Evolutionary conservation across 2,113 vertebrate species (phyloP).

Genomic region (Cynoglossus semilaevis): DNA sequence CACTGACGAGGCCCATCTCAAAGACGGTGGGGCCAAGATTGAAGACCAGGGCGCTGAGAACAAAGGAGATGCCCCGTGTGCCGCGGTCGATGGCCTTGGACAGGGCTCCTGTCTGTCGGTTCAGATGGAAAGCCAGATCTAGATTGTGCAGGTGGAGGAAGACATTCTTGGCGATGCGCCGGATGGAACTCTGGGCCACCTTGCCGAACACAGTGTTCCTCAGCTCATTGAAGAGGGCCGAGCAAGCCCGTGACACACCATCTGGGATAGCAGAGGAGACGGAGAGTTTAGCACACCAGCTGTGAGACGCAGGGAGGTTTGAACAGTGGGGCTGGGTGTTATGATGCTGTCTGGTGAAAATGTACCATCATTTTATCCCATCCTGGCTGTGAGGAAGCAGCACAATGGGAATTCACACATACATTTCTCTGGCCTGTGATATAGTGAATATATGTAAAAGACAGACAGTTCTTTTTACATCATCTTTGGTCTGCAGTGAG

Average conservation of each 20-base stretch:
- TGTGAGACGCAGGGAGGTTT: conserved; percentile 42
- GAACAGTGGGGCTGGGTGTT: conserved; percentile 16
- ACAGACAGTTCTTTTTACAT: conserved; percentile 32
- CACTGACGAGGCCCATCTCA: conserved; percentile 91
- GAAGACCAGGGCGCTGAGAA: conserved; percentile 93
- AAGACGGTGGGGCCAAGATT: conserved; percentile 96
- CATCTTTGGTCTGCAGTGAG: conserved; percentile 37
- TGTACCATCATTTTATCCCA: conserved; percentile 9
- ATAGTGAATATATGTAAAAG: conserved; percentile 29
- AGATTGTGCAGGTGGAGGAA: conserved; percentile 96
- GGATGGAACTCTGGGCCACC: conserved; percentile 95
- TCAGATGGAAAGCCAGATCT: conserved; percentile 94
- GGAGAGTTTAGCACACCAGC: conserved; percentile 42
- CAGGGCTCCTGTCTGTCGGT: conserved; percentile 92
- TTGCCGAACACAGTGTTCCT: conserved; percentile 96
- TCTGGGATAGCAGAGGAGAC: conserved; percentile 75
- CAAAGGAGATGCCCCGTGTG: conserved; percentile 95
- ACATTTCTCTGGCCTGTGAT: conserved; percentile 9
- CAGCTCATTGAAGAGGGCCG: conserved; percentile 93
- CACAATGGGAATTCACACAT: conserved; percentile 28
- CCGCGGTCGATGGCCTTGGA: conserved; percentile 98
- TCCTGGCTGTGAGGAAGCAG: conserved; percentile 14
- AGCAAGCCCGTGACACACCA: conserved; percentile 86
- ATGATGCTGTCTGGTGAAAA: conserved; percentile 13
- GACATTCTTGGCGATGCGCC: conserved; percentile 94